A percentile compares a stretch with the other conserved stretches of the same genome.
Conservation (phyloP, 2,888 invertebrate genomes). For the Caenorhabditis drosophilae region DNA sequence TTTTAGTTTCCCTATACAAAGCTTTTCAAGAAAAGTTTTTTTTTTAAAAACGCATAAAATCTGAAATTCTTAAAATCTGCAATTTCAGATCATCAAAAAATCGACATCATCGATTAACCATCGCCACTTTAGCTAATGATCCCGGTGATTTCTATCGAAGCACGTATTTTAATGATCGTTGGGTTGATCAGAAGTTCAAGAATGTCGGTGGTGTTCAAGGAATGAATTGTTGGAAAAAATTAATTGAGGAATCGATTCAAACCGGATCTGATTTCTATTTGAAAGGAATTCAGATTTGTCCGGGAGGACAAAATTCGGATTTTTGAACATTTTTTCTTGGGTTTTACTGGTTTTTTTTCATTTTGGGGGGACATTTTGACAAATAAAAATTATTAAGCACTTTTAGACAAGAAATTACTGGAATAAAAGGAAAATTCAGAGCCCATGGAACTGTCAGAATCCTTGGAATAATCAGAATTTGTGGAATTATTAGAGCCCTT, state of each 20-base stretch:
- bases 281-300: conserved; percentile 28
- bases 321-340: no score
- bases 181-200: conserved; percentile 42
- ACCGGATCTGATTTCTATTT: conserved; percentile 42
- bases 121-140: conserved; percentile 47
- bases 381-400: no score
- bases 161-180: conserved; percentile 45
- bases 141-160: conserved; percentile 50
- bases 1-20: conserved; percentile 50
- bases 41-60: no score
- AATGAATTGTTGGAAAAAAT: conserved; percentile 46
- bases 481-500: no score
- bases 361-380: no score
- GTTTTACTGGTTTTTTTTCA: no score
- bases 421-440: no score
- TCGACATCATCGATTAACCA: conserved; percentile 27
- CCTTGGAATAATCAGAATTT: no score
- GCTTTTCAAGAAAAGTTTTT: conserved; percentile 38
- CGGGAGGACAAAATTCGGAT: no score
- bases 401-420: no score
- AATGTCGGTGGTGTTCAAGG: conserved; percentile 40
- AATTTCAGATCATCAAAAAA: no score
- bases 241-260: conserved; percentile 43
- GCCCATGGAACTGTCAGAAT: no score
- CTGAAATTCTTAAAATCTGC: background rate